A percentile compares a stretch with the other conserved stretches of the same genome.
Conservation (phyloP, 1,140 invertebrate species). For the Delia radicum region DNA sequence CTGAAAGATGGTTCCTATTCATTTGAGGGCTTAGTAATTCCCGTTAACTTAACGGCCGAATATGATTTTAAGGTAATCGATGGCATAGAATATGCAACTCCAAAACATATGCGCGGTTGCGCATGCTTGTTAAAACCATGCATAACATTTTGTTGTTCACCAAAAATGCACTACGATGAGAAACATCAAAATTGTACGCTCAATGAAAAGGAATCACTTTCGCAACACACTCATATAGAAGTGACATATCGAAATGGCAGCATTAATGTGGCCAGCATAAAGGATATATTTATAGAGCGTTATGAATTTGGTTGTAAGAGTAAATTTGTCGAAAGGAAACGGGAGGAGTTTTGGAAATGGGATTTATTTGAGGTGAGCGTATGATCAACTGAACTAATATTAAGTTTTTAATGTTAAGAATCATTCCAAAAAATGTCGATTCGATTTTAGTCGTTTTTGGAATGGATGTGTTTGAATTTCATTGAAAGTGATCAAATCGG, state of each 20-base stretch:
- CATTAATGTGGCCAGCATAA: constrained; percentile 28
- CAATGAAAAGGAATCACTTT: background rate
- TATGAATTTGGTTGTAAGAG: constrained; percentile 32
- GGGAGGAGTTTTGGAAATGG: constrained; percentile 34
- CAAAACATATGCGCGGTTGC: constrained; percentile 43
- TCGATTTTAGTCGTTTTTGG: too few species aligned
- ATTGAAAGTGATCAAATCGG: too few species aligned
- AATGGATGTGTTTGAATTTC: too few species aligned
- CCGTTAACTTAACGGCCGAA: constrained; percentile 37
- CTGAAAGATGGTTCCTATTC: constrained; percentile 49
- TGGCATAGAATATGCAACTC: constrained; percentile 41
- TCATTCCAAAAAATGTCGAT: too few species aligned
- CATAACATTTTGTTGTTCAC: constrained; percentile 46
- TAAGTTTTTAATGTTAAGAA: too few species aligned
- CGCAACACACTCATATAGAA: constrained; percentile 33
- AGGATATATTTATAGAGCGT: constrained; percentile 34
- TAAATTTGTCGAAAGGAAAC: constrained; percentile 18
- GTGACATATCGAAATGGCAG: constrained; percentile 32
- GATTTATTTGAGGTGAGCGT: constrained; percentile 40
- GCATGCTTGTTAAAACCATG: constrained; percentile 46
- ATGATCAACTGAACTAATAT: too few species aligned
- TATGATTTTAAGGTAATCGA: constrained; percentile 50
- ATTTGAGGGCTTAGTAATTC: constrained; percentile 39
- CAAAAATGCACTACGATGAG: background rate
- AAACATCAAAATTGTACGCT: constrained; percentile 14